Conservation (phyloP, 2,888 invertebrate genomes). For the Drosophila planitibia region DNA sequence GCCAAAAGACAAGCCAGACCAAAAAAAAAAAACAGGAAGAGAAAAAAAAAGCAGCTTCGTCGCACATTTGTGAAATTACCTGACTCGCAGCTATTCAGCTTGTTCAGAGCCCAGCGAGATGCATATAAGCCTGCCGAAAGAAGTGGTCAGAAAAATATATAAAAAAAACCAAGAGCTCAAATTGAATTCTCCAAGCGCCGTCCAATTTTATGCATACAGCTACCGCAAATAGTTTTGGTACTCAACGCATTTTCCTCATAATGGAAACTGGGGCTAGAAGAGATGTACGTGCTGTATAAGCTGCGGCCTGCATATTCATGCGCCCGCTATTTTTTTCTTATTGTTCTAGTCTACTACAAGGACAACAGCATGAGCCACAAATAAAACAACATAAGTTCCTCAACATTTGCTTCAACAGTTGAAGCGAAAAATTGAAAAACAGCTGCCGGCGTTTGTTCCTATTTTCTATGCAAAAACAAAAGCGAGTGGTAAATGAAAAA, state of each 20-base stretch:
- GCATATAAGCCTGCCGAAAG: constrained; percentile 32
- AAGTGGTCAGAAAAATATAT: constrained; percentile 14
- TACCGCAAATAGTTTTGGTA: constrained; percentile 53
- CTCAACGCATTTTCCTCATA: constrained; percentile 53
- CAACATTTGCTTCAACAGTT: constrained; percentile 67
- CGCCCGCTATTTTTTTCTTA: constrained; percentile 32
- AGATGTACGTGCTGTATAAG: constrained; percentile 47
- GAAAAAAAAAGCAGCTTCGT: constrained; percentile 12
- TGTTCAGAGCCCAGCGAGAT: constrained; percentile 38
- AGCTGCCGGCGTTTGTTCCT: constrained; percentile 61
- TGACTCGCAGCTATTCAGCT: constrained; percentile 51
- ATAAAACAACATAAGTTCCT: constrained; percentile 32
- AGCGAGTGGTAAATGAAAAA: neutral
- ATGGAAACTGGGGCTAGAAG: constrained; percentile 53
- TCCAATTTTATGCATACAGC: constrained; percentile 40
- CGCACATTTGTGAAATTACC: constrained; percentile 75
- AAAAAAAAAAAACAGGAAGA: constrained; percentile 18
- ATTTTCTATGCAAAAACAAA: constrained; percentile 32
- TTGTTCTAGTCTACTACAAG: constrained; percentile 33
- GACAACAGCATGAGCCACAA: constrained; percentile 13
- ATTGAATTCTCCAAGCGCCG: constrained; percentile 65
- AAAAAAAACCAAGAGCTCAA: constrained; percentile 6
- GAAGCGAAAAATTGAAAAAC: constrained; percentile 81
- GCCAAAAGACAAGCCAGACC: constrained; percentile 63
- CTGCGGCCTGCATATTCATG: constrained; percentile 69